Conservation (phyloP, 2,797 vertebrate species). For the Mormyrops attenuatus region DNA sequence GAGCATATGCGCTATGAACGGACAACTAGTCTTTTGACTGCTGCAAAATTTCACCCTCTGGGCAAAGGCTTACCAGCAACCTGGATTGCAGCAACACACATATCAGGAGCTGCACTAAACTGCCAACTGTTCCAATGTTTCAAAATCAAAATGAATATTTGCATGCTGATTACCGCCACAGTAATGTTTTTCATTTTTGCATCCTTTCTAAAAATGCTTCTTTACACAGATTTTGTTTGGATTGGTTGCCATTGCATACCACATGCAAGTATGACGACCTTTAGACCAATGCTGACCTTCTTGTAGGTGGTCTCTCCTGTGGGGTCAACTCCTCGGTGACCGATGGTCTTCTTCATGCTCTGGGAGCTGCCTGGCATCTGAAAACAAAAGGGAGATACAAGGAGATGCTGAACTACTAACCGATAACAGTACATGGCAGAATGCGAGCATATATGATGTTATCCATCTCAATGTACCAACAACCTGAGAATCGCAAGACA, state of each 20-base stretch:
- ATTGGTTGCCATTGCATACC: not conserved
- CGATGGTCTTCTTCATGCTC: constrained; percentile 85
- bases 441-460: not conserved
- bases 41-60: not conserved
- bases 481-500: not conserved
- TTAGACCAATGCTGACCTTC: constrained; percentile 65
- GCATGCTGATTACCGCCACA: not conserved
- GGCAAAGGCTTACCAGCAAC: not conserved
- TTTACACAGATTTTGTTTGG: not conserved
- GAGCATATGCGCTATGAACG: not conserved
- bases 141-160: not conserved
- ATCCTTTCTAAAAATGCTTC: not conserved
- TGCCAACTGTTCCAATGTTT: not conserved
- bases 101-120: not conserved
- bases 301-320: constrained; percentile 97
- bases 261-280: not conserved
- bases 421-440: not conserved
- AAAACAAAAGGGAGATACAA: constrained; percentile 36
- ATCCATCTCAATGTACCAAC: not conserved
- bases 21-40: not conserved
- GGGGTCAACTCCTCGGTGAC: constrained; percentile 87
- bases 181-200: not conserved
- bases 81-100: not conserved
- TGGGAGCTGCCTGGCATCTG: constrained; percentile 73
- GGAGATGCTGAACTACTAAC: not conserved